A percentile compares a stretch with the other conserved stretches of the same genome.
phyloP scores from a whole-genome alignment of 2,797 vertebrate genomes.

The Percopsis omiscomaycus region DNA sequence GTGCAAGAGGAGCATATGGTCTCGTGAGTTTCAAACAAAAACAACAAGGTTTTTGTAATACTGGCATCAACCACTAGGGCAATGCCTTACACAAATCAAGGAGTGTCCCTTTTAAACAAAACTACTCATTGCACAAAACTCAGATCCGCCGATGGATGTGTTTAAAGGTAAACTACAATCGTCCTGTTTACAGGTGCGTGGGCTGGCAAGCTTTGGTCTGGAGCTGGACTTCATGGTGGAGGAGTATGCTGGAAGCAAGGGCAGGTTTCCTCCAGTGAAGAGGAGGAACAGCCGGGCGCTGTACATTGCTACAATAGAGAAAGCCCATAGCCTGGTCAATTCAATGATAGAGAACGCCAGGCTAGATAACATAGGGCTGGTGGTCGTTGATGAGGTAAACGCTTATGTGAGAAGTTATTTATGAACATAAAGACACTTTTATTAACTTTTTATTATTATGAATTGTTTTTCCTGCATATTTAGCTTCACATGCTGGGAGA shows the following conservation, averaged over 20 bases:
- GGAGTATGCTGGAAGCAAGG: constrained; percentile 97
- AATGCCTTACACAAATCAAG: too few relatives aligned
- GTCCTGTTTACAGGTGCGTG: constrained; percentile 79
- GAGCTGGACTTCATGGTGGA: constrained; percentile 95
- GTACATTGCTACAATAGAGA: constrained; percentile 94
- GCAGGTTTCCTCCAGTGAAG: constrained; percentile 90
- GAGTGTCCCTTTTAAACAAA: too few relatives aligned
- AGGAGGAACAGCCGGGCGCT: constrained; percentile 81
- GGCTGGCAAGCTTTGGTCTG: constrained; percentile 86
- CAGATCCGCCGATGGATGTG: too few relatives aligned
- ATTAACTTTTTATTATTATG: not conserved
- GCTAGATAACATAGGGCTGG: constrained; percentile 81
- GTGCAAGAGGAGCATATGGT: too few relatives aligned
- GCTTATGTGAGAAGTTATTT: not conserved
- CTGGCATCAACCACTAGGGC: too few relatives aligned
- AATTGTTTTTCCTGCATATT: not conserved
- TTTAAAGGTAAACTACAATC: too few relatives aligned
- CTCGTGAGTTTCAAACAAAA: too few relatives aligned
- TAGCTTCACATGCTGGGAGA: constrained; percentile 97
- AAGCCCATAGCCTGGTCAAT: constrained; percentile 91
- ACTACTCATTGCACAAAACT: too few relatives aligned
- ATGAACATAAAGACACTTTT: not conserved
- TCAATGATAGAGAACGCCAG: constrained; percentile 86
- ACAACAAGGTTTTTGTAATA: too few relatives aligned
- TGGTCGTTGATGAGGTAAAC: constrained; percentile 94